Conservation (phyloP, 2,888 invertebrate genomes). For the Drosophila gaucha region DNA sequence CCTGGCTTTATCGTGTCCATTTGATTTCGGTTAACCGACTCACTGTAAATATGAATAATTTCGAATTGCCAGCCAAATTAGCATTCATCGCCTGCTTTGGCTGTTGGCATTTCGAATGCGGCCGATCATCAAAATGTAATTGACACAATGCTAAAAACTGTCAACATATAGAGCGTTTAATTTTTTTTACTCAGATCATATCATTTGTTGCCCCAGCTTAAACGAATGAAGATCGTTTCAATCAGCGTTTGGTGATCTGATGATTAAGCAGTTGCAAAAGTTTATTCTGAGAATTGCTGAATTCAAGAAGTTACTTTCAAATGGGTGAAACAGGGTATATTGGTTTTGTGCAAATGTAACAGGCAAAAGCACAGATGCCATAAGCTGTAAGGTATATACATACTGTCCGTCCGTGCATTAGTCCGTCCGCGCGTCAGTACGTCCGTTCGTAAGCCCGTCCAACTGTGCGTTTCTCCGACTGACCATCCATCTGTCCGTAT, state of each 20-base stretch:
- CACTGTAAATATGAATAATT: slow-evolving; percentile 71
- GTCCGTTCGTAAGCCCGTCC: too few species aligned
- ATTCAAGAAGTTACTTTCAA: not conserved
- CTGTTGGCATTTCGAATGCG: not conserved
- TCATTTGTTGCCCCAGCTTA: not conserved
- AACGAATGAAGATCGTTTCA: not conserved
- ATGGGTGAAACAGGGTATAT: not conserved
- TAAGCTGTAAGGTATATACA: too few species aligned
- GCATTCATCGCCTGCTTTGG: slow-evolving; percentile 11
- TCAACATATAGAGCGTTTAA: not conserved
- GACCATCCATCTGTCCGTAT: too few species aligned
- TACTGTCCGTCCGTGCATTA: too few species aligned
- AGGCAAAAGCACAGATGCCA: too few species aligned
- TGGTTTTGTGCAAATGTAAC: too few species aligned
- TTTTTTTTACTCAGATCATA: not conserved
- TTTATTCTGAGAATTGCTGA: not conserved
- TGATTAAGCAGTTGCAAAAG: not conserved
- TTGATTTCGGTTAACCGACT: slow-evolving; percentile 66
- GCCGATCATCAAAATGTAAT: slow-evolving; percentile 3
- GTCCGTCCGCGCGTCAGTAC: too few species aligned
- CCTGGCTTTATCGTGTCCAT: slow-evolving; percentile 46
- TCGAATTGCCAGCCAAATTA: slow-evolving; percentile 29
- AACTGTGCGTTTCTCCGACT: too few species aligned
- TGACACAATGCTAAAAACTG: not conserved
- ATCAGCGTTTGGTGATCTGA: not conserved